phyloP scores from a whole-genome alignment of 1,140 invertebrate species.

The Camponotus floridanus region DNA sequence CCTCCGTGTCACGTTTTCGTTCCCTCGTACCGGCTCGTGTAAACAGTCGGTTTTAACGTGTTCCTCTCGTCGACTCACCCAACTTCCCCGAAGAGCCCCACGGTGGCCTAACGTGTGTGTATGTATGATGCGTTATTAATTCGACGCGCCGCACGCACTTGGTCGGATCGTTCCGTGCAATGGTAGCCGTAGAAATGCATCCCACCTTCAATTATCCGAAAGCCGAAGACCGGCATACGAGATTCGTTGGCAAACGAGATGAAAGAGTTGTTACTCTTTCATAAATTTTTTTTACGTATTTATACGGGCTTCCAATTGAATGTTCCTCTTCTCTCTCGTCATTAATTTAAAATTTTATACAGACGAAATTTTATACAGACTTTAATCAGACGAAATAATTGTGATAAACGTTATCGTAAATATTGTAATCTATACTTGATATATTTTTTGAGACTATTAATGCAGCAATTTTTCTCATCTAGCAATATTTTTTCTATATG shows the following conservation, averaged over 20 bases:
- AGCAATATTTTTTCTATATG: neutral
- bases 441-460: neutral
- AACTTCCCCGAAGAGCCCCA: constrained; percentile 33
- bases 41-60: constrained; percentile 51
- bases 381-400: neutral
- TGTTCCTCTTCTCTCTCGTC: too few relatives aligned
- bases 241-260: neutral
- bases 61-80: neutral
- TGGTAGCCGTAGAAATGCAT: neutral
- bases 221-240: neutral
- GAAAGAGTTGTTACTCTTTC: neutral
- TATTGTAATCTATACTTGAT: neutral
- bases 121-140: constrained; percentile 46
- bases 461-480: neutral
- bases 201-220: constrained; percentile 18
- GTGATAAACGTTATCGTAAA: neutral
- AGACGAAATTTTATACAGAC: too few relatives aligned
- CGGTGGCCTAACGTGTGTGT: constrained; percentile 20
- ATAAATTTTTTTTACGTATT: neutral
- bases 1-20: constrained; percentile 64
- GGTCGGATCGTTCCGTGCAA: neutral
- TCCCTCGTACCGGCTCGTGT: constrained; percentile 54
- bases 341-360: neutral
- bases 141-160: constrained; percentile 25
- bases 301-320: neutral